Base-by-base conservation (phyloP, 53 echinoderm and acorn worm genomes). In the Echinometra lucunter region DNA sequence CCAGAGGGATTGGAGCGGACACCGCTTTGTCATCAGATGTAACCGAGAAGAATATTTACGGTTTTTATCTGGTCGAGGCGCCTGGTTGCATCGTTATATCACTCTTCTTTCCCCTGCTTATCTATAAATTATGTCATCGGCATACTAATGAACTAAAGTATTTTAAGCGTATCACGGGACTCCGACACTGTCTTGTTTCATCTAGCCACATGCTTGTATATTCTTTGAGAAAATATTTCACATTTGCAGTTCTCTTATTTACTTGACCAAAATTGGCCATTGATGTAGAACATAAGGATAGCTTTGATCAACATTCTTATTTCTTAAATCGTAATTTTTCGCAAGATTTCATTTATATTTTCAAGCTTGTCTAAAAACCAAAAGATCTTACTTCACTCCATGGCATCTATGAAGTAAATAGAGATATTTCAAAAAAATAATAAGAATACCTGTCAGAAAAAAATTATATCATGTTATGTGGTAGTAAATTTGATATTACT, bases 11-110 rank as follows among this genome's bases (percentile, higher is more conserved):
- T 16, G 21, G 15, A 34, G 3, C 60, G 58, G 89, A 63, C 89
- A 89, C 89, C 60, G 58, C 85, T 28, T 85, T 85, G 85, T 53
- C 85, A 81, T 81, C 44, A 81, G 81, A 44, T 81, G 44, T 81
- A 81, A 81, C 81, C n/a, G 44, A 81, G 81, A 81, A 81, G 81
- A 81, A 81, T 81, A 81, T 81, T 81, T 44, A 81, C 44, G 81
- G 6, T 21, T 81, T 40, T 81, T 81, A 72, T 72, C 72, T 35
- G 72, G 35, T 13, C 35, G 35, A 72, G 35, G 32, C 72, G 12
- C 32, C 72, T 13, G 0, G 72, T 34, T 12, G 35, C 34, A 35
- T 35, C 16, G 32, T 35, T 72, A 28, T 72, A 28, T 3, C 72
- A 72, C 72, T 32, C 3, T 72, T 35, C 28, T 34, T 28, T 13